Base-by-base conservation (phyloP, 2,888 invertebrate genomes). In the Sphaerophoria taeniata region DNA sequence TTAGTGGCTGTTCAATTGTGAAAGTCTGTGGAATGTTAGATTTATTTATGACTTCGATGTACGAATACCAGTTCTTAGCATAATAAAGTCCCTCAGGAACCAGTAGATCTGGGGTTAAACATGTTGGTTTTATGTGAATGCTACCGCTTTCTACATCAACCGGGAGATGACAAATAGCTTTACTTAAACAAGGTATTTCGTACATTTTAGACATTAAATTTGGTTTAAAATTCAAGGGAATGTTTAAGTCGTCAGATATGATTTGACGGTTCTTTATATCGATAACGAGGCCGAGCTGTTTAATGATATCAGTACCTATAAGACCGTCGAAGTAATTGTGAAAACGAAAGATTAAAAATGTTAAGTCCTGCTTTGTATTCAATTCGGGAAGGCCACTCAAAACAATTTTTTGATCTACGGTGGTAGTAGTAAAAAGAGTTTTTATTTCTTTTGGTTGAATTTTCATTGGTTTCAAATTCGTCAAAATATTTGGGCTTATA, bases 71-170 rank as follows among this genome's bases (percentile, higher is more conserved):
- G 12, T 83, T 49, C 9, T 58, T 14, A 11, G 74, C 53, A 16
- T 61, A 12, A 39, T 63, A 83, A 14, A 83, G 51, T 39, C 77
- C 72, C 39, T 76, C 75, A 16, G 79, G 39, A 36, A 77, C 61
- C 14, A 51, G 7, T 33, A 84, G 14, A 24, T 67, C 4, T 12
- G 70, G 43, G 4, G 36, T 61, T 7, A 69, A 65, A 12, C 12
- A 14, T 43, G 60, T 63, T 33, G 58, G 36, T 60, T 80, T 65
- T 6, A 75, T 45, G 33, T 70, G 56, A 34, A 84, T 53, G 12
- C 63, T 69, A 0, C 77, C 79, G 33, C 7, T 51, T 61, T 84
- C 34, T 9, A 81, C 53, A 53, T 76, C 73, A 14, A 81, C 76
- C 31, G 76, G 79, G 31, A 85, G n/a, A 5, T 61, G 9, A 34